Conservation (phyloP, 2,888 invertebrate genomes). For the Lapara coniferarum region DNA sequence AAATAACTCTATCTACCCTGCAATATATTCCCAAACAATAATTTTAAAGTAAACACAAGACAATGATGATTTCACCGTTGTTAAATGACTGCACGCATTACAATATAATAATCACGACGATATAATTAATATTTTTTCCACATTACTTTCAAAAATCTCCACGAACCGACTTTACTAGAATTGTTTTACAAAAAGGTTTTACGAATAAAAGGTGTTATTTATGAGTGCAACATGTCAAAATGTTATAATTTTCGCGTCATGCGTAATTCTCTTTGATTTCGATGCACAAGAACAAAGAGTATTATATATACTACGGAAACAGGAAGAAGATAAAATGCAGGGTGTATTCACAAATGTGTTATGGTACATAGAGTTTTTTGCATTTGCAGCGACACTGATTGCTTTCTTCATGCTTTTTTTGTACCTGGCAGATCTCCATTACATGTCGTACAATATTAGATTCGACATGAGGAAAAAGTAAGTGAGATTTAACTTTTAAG, state of each 20-base stretch:
- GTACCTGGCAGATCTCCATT: slow-evolving; percentile 62
- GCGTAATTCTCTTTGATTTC: no score
- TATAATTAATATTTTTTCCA: no score
- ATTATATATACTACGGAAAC: no score
- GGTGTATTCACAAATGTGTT: slow-evolving; percentile 59
- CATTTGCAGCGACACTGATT: slow-evolving; percentile 55
- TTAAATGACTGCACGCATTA: no score
- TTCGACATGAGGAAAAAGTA: slow-evolving; percentile 64
- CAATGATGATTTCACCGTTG: no score
- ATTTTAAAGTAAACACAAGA: no score
- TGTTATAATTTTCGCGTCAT: not conserved
- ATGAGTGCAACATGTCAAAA: not conserved
- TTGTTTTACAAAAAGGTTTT: not conserved
- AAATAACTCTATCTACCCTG: no score
- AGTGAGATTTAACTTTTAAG: slow-evolving; percentile 41
- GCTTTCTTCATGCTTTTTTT: slow-evolving; percentile 63
- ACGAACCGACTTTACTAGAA: not conserved
- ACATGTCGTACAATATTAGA: slow-evolving; percentile 53
- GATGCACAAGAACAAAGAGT: no score
- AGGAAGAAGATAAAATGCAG: slow-evolving; percentile 50
- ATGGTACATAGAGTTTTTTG: slow-evolving; percentile 73
- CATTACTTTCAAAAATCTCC: no score
- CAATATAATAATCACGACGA: not conserved
- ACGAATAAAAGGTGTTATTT: not conserved
- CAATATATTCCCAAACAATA: no score